These are phyloP conservation scores for Tonatia bakeri DNA, from an alignment of 2,113 vertebrate genomes.

Conservation along the genomic window DNA sequence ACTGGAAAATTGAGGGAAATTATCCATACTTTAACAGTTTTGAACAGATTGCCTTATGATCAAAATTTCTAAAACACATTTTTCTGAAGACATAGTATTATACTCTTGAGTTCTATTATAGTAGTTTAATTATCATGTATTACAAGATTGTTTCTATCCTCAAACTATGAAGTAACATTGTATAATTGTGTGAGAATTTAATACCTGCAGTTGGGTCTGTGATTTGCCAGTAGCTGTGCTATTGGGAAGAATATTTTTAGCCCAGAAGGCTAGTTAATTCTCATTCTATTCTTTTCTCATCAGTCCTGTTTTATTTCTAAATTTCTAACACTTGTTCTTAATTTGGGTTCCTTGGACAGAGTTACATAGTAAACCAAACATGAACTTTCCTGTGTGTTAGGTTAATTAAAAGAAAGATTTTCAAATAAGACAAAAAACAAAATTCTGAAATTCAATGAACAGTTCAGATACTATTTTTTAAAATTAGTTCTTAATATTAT, in stretches of 20 bases:
- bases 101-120: constrained; percentile 63
- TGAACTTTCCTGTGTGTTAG: constrained; percentile 11
- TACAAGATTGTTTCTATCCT: constrained; percentile 64
- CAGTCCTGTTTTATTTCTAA: constrained; percentile 22
- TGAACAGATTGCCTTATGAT: constrained; percentile 79
- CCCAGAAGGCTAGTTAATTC: constrained; percentile 52
- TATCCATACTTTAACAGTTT: constrained; percentile 84
- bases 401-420: constrained; percentile 39
- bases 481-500: constrained; percentile 39
- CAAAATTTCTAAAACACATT: constrained; percentile 77
- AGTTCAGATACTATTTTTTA: background rate
- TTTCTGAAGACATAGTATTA: constrained; percentile 73
- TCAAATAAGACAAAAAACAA: background rate
- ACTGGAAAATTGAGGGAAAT: constrained; percentile 86
- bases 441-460: constrained; percentile 12
- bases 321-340: constrained; percentile 49
- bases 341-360: constrained; percentile 32
- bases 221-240: background rate
- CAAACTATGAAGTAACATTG: constrained; percentile 43
- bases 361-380: constrained; percentile 46
- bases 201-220: background rate
- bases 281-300: constrained; percentile 2
- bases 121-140: constrained; percentile 65
- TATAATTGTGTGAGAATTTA: background rate
- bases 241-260: constrained; percentile 43